Base-by-base conservation (phyloP, 2,797 vertebrate genomes). In the Telmatherina bonti region DNA sequence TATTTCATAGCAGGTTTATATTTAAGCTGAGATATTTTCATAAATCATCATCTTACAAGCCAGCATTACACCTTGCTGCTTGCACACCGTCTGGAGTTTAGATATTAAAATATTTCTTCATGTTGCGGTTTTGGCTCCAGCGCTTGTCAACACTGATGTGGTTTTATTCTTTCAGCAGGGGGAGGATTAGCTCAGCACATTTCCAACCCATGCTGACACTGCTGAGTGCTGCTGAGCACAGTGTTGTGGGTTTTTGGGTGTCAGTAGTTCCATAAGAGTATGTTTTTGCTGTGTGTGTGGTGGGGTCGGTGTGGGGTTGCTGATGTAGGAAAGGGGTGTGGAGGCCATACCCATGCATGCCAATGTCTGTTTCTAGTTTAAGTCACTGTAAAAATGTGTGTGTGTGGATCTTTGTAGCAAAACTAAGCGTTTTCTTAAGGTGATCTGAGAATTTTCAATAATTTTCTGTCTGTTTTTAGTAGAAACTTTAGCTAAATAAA, bases 151-250 rank as follows among this genome's bases (percentile, higher is more conserved):
- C 81, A 57, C 38, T 56, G 64, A 51, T 74, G 82, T 67, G 74
- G 69, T 51, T 78, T 60, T 68, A 35, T 70, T 60, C 52, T 59
- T 27, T 18, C 33, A 29, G 36, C 49, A 35, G 7, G 43, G 59
- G 56, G 29, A 63, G 36, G 59, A 62, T 82, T 30, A 65, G 59
- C 66, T 86, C 83, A 81, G 83, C 86, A 78, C 60, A 49, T 85
- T 78, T 77, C 38, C 59, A 20, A 72, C 71, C 70, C 36, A 11
- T n/a, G 16, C 26, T 20, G 10, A 36, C 20, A 35, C 7, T 65
- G 75, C 81, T 88, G 79, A 85, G 72, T 78, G 5, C 62, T 83
- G 88, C 79, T 85, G 84, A 85, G 64, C 18, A 0, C 6, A 16
- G 51, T 10, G 58, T 63, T 76, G 67, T 64, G 62, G 77, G 7